Evolutionary conservation across 2,797 vertebrate species (phyloP), one percentile per base, ranked within the genome.

Genomic region (Holocentrus rufus): DNA sequence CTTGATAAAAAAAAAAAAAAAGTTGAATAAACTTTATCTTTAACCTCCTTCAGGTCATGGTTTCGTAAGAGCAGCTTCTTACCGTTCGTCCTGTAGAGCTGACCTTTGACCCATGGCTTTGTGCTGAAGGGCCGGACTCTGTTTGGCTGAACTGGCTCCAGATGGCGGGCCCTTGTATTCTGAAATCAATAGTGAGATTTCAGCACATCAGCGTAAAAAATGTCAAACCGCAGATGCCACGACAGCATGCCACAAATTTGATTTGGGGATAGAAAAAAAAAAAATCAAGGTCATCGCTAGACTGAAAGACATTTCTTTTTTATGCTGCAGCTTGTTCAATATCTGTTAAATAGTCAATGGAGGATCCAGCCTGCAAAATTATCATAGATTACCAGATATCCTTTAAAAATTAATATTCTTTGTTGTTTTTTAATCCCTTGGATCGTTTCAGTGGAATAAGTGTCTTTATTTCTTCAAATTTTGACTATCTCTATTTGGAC

Each of bases 41-140:
- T 27, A 8, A n/a, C 18, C 7, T 18, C 31, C 20, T 14, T 65
- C 6, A 54, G 39, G 25, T 23, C n/a, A 5, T 59, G 34, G 4
- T 39, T 20, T 59, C 6, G 31, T 31, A 20, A 60, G 34, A 22
- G 10, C 18, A 7, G 42, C 53, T 71, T 5, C 71, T 84, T 90
- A 98, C 97, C 95, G 96, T 89, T 98, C 93, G 13, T 93, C 96
- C 49, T 93, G 91, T 61, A 75, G 91, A n/a, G 84, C 59, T 9
- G 90, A 94, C 11, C 94, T 86, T 56, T 92, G 87, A 15, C 90
- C 95, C 88, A 95, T 47, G 0, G 91, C 85, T 85, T 95, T 93
- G 91, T 99, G 97, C 83, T 97, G 98, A 0, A 94, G 94, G 22
- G 97, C 97, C 5, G 98, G 98, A 87, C 98, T 99, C 86, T 98